These are phyloP conservation scores for Pseudomyrmex dendroicus DNA, from an alignment of 1,140 invertebrate genomes.

Conservation along the genomic window DNA sequence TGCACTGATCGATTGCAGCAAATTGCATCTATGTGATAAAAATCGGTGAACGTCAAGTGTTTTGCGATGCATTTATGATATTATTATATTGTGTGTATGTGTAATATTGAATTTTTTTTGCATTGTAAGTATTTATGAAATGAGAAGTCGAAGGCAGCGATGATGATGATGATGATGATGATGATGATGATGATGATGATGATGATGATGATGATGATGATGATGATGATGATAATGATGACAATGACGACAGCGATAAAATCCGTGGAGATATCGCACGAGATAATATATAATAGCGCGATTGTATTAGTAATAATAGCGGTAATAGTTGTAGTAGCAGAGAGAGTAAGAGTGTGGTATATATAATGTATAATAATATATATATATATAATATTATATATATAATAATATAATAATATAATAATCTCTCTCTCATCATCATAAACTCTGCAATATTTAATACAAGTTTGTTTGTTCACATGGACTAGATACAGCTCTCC, in stretches of 20 bases:
- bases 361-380: constrained; percentile 24
- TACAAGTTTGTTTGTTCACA: constrained; percentile 80
- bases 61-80: background rate
- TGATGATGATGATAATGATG: constrained; percentile 6
- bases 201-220: constrained; percentile 10
- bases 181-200: constrained; percentile 31
- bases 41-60: background rate
- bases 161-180: constrained; percentile 16
- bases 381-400: constrained; percentile 23
- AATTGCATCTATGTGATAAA: background rate
- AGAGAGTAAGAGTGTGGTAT: constrained; percentile 2
- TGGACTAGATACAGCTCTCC: constrained; percentile 81
- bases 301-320: constrained; percentile 45
- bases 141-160: background rate
- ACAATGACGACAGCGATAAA: constrained; percentile 13
- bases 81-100: constrained; percentile 1
- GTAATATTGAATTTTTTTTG: background rate
- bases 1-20: background rate
- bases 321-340: constrained; percentile 30
- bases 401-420: constrained; percentile 68
- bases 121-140: background rate
- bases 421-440: constrained; percentile 58
- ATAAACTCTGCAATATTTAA: constrained; percentile 82
- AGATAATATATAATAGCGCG: constrained; percentile 30
- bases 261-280: constrained; percentile 10